Conservation (phyloP, 2,888 invertebrate species). For the Carterocephalus palaemon region DNA sequence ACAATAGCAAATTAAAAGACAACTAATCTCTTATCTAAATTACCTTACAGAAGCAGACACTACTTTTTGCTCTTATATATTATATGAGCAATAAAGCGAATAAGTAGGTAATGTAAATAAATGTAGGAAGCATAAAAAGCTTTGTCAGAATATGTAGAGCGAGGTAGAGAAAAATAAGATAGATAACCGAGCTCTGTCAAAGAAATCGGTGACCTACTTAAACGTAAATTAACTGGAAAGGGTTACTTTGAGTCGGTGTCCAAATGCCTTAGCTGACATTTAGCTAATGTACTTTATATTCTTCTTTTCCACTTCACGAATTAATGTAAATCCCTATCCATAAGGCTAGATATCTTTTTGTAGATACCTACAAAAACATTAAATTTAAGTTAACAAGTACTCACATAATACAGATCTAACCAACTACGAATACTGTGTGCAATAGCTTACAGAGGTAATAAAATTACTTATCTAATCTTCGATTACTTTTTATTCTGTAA, state of each 20-base stretch:
- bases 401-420: too few relatives aligned
- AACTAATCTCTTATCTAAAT: conserved; percentile 38
- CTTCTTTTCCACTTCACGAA: conserved; percentile 7
- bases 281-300: conserved; percentile 21
- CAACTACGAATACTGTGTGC: too few relatives aligned
- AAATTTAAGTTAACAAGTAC: too few relatives aligned
- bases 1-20: conserved; percentile 43
- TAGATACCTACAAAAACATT: too few relatives aligned
- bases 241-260: conserved; percentile 22
- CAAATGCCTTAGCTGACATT: conserved; percentile 18
- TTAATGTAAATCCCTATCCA: conserved; percentile 11
- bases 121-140: conserved; percentile 12
- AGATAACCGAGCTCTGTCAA: conserved; percentile 18
- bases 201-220: conserved; percentile 25
- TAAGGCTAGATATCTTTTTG: too few relatives aligned
- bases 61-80: conserved; percentile 11
- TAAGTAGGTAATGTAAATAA: conserved; percentile 25
- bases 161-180: conserved; percentile 19
- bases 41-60: conserved; percentile 27
- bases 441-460: too few relatives aligned
- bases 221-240: conserved; percentile 22
- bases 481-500: too few relatives aligned
- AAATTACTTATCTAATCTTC: too few relatives aligned
- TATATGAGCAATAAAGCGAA: conserved; percentile 5
- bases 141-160: conserved; percentile 4